Percentiles rank a stretch among this genome's conserved stretches.
Conservation (phyloP, 2,113 vertebrate species). For the Nothocercus julius region DNA sequence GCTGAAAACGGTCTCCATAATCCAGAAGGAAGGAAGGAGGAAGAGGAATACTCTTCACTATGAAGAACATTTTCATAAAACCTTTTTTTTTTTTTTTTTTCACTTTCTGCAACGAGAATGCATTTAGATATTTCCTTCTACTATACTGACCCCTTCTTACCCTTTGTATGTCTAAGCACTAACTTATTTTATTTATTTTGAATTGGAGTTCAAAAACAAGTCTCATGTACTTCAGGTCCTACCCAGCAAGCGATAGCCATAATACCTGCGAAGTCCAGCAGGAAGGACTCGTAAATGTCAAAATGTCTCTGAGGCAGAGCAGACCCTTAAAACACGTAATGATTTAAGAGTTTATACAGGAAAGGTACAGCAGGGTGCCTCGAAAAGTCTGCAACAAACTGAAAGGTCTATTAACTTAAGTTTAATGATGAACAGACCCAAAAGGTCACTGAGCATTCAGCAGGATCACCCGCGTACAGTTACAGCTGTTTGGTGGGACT, state of each 20-base stretch:
- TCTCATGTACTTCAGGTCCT: slow-evolving; percentile 22
- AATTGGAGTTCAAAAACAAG: slow-evolving; percentile 2
- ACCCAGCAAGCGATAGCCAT: slow-evolving; percentile 40
- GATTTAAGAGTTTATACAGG: slow-evolving; percentile 50
- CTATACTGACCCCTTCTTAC: not conserved
- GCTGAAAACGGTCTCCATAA: not conserved
- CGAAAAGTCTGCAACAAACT: slow-evolving; percentile 13
- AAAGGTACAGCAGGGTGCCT: slow-evolving; percentile 32
- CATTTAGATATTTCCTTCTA: not conserved
- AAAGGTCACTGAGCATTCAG: slow-evolving; percentile 40
- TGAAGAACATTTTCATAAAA: not conserved
- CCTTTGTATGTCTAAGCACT: not conserved
- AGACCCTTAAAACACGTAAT: slow-evolving; percentile 64
- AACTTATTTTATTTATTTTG: slow-evolving; percentile 17
- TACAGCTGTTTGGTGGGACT: not conserved
- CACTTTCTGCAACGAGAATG: not conserved
- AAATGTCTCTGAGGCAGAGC: slow-evolving; percentile 43
- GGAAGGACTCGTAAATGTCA: slow-evolving; percentile 75
- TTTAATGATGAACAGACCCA: slow-evolving; percentile 40
- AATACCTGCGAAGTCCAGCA: slow-evolving; percentile 50
- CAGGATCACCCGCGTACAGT: not conserved
- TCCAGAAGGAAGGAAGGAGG: not conserved
- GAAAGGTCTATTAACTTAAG: slow-evolving; percentile 47
- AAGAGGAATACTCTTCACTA: not conserved
- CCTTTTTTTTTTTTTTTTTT: not conserved